A percentile compares a stretch with the other conserved stretches of the same genome.
Evolutionary conservation across 2,113 vertebrate genomes (phyloP).

Genomic region (Brachypodius melanocephalos): DNA sequence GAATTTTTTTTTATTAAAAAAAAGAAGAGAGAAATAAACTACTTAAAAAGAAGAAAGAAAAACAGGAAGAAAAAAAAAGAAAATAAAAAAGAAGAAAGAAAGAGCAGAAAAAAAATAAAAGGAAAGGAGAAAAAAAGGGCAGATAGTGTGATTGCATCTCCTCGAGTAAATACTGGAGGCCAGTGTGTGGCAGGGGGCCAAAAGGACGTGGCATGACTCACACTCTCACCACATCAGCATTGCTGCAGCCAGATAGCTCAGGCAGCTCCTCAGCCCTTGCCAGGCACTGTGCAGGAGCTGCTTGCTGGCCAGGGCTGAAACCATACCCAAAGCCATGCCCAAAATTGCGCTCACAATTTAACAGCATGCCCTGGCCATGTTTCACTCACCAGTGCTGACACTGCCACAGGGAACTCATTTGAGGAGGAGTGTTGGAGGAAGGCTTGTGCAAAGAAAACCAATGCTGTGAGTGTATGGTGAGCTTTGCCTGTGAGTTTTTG

Average conservation of each 20-base stretch:
- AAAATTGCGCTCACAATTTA: not conserved
- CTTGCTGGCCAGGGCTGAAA: not conserved
- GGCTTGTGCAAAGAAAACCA: not conserved
- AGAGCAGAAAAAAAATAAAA: too few relatives aligned
- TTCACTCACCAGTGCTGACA: not conserved
- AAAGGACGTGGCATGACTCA: not conserved
- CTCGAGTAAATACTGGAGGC: not conserved
- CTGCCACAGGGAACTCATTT: not conserved
- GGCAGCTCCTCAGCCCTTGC: not conserved
- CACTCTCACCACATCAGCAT: not conserved
- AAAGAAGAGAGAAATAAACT: too few relatives aligned
- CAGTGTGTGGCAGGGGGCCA: not conserved
- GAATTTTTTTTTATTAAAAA: too few relatives aligned
- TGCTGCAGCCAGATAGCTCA: not conserved
- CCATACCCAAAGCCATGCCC: not conserved
- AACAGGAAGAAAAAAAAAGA: fast-evolving
- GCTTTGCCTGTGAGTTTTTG: not conserved
- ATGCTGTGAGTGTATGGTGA: not conserved
- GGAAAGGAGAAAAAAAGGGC: fast-evolving
- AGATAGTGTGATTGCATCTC: not conserved
- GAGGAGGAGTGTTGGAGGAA: not conserved
- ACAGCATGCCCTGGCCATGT: not conserved
- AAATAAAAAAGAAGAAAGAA: fast-evolving
- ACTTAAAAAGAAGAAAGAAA: fast-evolving
- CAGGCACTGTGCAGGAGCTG: not conserved